A percentile compares a stretch with the other conserved stretches of the same genome.
Conservation (phyloP, 2,113 vertebrate species). For the Dissostichus mawsoni region DNA sequence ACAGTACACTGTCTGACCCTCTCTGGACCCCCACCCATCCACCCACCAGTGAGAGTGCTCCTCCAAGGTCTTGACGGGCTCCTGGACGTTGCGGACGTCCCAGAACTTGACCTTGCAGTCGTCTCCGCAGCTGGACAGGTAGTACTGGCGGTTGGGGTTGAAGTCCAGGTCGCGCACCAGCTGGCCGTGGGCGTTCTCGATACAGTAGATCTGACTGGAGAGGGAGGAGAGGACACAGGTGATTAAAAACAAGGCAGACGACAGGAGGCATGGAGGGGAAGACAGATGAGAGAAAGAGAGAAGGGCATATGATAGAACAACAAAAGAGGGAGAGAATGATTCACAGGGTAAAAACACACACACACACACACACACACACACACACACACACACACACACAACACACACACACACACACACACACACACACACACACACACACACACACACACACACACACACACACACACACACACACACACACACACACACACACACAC, state of each 20-base stretch:
- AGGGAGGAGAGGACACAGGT: conserved; percentile 6
- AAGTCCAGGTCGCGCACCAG: conserved; percentile 98
- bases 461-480: too few relatives aligned
- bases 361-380: background rate
- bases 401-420: too few relatives aligned
- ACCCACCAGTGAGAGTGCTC: conserved; percentile 98
- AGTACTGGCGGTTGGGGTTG: conserved; percentile 99
- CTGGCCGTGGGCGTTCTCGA: conserved; percentile 98
- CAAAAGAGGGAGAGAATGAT: conserved; percentile 40
- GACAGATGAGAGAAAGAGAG: conserved; percentile 25
- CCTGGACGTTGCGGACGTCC: conserved; percentile 92
- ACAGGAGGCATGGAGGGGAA: conserved; percentile 3
- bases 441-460: too few relatives aligned
- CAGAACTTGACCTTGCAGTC: conserved; percentile 99
- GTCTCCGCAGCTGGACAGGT: conserved; percentile 96
- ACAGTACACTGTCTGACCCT: background rate
- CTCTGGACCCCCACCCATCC: background rate
- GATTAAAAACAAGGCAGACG: conserved; percentile 22
- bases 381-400: too few relatives aligned
- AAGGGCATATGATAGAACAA: conserved; percentile 10
- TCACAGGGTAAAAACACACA: conserved; percentile 54
- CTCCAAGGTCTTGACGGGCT: conserved; percentile 94
- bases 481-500: too few relatives aligned
- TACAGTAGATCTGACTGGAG: conserved; percentile 96
- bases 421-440: too few relatives aligned